These are phyloP conservation scores for Mystacides longicornis DNA, from an alignment of 2,888 invertebrate species.

Conservation along the genomic window DNA sequence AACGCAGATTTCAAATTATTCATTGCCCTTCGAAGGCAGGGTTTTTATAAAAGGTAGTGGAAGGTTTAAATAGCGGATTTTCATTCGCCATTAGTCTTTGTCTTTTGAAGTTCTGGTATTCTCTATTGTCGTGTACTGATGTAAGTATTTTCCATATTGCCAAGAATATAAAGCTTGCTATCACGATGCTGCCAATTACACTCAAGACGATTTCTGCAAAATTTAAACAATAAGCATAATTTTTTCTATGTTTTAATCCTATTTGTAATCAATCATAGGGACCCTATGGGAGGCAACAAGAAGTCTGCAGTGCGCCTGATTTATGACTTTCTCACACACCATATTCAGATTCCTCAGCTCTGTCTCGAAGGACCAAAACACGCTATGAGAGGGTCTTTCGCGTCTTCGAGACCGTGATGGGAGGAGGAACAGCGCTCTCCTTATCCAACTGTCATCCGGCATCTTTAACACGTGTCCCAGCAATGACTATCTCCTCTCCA, in stretches of 20 bases:
- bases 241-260: neutral
- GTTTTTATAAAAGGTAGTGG: conserved; percentile 71
- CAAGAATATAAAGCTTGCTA: conserved; percentile 63
- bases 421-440: too few relatives aligned
- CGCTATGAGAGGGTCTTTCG: too few relatives aligned
- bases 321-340: too few relatives aligned
- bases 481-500: too few relatives aligned
- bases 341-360: too few relatives aligned
- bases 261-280: neutral
- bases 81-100: conserved; percentile 58
- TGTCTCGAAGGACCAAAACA: too few relatives aligned
- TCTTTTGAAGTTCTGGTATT: conserved; percentile 67
- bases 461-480: too few relatives aligned
- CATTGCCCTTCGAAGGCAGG: conserved; percentile 39
- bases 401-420: too few relatives aligned
- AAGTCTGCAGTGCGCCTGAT: too few relatives aligned
- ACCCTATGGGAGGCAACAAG: neutral
- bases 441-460: too few relatives aligned
- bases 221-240: neutral
- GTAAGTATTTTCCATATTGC: conserved; percentile 71
- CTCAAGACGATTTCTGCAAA: conserved; percentile 58
- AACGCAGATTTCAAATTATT: neutral
- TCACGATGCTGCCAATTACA: conserved; percentile 62
- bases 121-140: conserved; percentile 63
- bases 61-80: conserved; percentile 74